phyloP scores from a whole-genome alignment of 2,797 vertebrate species.

The Botia almorhae region DNA sequence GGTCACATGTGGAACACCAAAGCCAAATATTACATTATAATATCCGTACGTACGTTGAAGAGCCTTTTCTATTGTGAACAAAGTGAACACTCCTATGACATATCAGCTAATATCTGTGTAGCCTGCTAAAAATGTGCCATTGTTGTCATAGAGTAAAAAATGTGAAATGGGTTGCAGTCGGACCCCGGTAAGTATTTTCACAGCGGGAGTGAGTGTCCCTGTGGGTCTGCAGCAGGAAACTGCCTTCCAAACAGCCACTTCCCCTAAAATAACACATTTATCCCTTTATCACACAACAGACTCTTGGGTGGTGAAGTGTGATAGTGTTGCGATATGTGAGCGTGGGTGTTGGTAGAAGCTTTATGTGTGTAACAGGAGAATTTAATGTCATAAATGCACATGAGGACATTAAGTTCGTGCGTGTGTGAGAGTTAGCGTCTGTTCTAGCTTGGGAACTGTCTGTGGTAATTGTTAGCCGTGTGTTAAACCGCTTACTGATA shows the following conservation, averaged over 20 bases:
- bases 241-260: conserved; percentile 61
- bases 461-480: neutral
- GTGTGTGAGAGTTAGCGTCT: neutral
- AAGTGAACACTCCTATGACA: neutral
- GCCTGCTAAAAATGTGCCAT: conserved; percentile 21
- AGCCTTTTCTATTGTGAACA: neutral
- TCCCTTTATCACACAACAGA: conserved; percentile 50
- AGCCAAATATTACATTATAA: neutral
- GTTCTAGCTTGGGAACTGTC: neutral
- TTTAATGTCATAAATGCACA: conserved; percentile 8
- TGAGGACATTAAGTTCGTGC: conserved; percentile 13
- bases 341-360: neutral
- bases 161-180: conserved; percentile 47
- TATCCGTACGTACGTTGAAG: neutral
- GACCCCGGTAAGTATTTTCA: conserved; percentile 57
- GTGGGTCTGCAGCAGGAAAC: conserved; percentile 62
- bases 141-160: conserved; percentile 48
- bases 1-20: too few relatives aligned
- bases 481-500: conserved; percentile 50
- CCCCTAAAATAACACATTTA: conserved; percentile 65
- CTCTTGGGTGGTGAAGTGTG: conserved; percentile 30
- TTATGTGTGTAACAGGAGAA: conserved; percentile 27
- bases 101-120: conserved; percentile 16
- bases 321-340: conserved; percentile 7
- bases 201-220: conserved; percentile 51